Evolutionary conservation across 2,797 vertebrate genomes (phyloP).

Genomic region (Lacerta agilis): DNA sequence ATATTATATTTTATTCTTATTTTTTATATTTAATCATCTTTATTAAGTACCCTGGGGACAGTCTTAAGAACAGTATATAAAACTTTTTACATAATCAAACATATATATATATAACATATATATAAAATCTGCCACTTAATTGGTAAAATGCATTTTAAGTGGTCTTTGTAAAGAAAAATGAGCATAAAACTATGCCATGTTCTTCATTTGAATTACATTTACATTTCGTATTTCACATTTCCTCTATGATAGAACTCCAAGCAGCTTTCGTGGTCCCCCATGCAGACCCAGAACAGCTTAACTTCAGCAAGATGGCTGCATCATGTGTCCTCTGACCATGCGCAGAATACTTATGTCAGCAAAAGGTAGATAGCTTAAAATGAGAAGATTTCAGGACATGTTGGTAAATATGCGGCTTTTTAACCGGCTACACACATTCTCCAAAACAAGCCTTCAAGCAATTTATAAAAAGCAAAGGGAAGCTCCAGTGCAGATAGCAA

Average conservation of each 20-base stretch:
- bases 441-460: background rate
- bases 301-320: background rate
- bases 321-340: too few species aligned
- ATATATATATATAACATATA: too few species aligned
- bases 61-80: background rate
- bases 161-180: background rate
- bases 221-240: too few species aligned
- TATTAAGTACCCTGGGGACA: background rate
- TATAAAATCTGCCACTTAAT: background rate
- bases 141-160: background rate
- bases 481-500: slow-evolving; percentile 38
- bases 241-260: background rate
- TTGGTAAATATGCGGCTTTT: background rate
- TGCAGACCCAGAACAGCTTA: background rate
- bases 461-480: slow-evolving; percentile 18
- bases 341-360: background rate
- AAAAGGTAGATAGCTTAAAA: background rate
- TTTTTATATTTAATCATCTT: background rate
- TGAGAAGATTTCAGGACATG: background rate
- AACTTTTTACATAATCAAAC: background rate
- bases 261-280: background rate
- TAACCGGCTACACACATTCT: background rate
- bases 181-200: background rate
- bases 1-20: background rate
- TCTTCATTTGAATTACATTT: background rate